Evolutionary conservation across 2,113 vertebrate genomes (phyloP).

Genomic region (Deroptyus accipitrinus): DNA sequence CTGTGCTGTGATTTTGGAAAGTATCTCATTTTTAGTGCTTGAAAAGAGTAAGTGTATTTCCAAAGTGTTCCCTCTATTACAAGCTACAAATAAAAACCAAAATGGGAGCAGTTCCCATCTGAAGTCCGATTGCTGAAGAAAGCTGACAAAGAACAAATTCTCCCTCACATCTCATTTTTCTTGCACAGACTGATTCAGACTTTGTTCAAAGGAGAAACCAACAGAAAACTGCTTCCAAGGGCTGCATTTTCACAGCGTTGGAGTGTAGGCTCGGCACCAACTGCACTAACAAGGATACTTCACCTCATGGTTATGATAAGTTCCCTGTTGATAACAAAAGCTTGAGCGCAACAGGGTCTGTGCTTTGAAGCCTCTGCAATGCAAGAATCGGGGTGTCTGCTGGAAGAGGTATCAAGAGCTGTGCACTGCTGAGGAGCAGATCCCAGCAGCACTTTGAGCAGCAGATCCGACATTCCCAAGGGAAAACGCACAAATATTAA

Average conservation of each 20-base stretch:
- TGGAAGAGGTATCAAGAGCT: no score
- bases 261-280: rapidly evolving
- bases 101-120: background rate
- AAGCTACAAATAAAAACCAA: background rate
- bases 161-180: background rate
- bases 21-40: background rate
- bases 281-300: background rate
- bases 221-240: background rate
- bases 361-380: background rate
- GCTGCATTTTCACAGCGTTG: rapidly evolving
- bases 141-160: background rate
- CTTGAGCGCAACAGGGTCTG: background rate
- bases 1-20: background rate
- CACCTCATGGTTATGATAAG: rapidly evolving
- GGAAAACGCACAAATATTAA: background rate
- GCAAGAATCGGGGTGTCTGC: no score
- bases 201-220: background rate
- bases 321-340: rapidly evolving
- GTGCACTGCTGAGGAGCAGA: background rate
- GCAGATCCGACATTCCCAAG: background rate
- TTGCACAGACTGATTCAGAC: background rate
- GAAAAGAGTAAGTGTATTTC: background rate
- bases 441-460: background rate
- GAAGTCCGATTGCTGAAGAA: background rate
- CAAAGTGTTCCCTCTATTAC: background rate